Conservation (phyloP, 2,797 vertebrate species). For the Rhodeus uyekii region DNA sequence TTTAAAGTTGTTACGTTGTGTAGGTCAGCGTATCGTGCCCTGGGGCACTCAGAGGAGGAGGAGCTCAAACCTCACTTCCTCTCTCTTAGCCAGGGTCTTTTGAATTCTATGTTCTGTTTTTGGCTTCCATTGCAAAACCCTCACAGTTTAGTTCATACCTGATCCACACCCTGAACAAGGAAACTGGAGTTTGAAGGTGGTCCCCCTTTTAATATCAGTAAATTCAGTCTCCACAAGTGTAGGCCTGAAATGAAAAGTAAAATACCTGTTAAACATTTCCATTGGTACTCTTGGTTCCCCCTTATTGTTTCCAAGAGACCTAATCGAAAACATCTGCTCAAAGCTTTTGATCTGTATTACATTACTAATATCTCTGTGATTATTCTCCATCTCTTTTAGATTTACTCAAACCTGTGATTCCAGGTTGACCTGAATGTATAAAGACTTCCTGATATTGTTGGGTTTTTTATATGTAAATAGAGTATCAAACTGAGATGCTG, state of each 20-base stretch:
- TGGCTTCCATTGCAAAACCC: slow-evolving; percentile 67
- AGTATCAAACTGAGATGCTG: slow-evolving; percentile 80
- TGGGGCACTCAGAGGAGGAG: slow-evolving; percentile 68
- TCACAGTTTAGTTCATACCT: slow-evolving; percentile 68
- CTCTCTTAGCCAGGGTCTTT: slow-evolving; percentile 51
- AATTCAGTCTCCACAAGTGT: slow-evolving; percentile 25
- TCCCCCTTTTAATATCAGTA: slow-evolving; percentile 20
- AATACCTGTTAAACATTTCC: background rate
- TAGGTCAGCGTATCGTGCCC: slow-evolving; percentile 80
- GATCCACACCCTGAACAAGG: slow-evolving; percentile 42
- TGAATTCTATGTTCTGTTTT: slow-evolving; percentile 47
- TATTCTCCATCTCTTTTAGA: slow-evolving; percentile 75
- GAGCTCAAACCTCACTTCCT: slow-evolving; percentile 50
- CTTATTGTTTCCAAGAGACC: slow-evolving; percentile 17
- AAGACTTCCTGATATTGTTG: slow-evolving; percentile 77
- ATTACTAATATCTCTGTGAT: slow-evolving; percentile 71
- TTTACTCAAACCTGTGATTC: slow-evolving; percentile 77
- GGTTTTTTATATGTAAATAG: slow-evolving; percentile 76
- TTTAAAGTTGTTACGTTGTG: slow-evolving; percentile 78
- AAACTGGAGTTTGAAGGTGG: slow-evolving; percentile 36
- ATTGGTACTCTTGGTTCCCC: background rate
- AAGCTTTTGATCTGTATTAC: slow-evolving; percentile 27
- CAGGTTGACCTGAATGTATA: slow-evolving; percentile 85
- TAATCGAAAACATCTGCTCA: slow-evolving; percentile 29
- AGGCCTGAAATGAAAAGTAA: slow-evolving; percentile 16